Conservation (phyloP, 2,888 invertebrate species). For the Athrips mouffetella region DNA sequence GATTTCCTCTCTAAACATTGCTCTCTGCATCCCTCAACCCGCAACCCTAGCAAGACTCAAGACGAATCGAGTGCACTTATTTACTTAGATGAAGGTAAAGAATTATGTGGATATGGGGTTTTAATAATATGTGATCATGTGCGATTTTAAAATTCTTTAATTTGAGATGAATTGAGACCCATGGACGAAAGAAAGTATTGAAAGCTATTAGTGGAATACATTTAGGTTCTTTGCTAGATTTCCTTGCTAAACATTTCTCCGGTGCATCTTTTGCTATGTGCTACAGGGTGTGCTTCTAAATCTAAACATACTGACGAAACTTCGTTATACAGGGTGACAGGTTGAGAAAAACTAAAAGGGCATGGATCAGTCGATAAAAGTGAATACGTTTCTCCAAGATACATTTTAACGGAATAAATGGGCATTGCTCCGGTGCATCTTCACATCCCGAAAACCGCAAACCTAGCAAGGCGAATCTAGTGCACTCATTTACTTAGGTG, state of each 20-base stretch:
- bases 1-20: slow-evolving; percentile 3
- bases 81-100: slow-evolving; percentile 3
- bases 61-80: slow-evolving; percentile 21
- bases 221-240: slow-evolving; percentile 13
- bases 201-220: no score
- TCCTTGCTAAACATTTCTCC: background rate
- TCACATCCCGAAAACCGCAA: background rate
- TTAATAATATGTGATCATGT: background rate
- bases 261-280: no score
- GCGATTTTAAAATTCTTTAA: background rate
- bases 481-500: slow-evolving; percentile 17
- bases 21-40: background rate
- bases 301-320: no score
- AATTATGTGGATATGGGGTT: slow-evolving; percentile 11
- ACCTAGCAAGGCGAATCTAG: slow-evolving; percentile 19
- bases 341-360: no score
- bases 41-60: slow-evolving; percentile 11
- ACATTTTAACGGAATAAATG: no score
- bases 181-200: no score
- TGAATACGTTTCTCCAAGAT: no score
- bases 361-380: no score
- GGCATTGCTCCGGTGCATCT: no score
- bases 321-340: no score
- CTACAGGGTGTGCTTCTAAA: no score
- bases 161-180: no score